These are phyloP conservation scores for Tyto alba DNA, from an alignment of 2,113 vertebrate species.

Conservation along the genomic window DNA sequence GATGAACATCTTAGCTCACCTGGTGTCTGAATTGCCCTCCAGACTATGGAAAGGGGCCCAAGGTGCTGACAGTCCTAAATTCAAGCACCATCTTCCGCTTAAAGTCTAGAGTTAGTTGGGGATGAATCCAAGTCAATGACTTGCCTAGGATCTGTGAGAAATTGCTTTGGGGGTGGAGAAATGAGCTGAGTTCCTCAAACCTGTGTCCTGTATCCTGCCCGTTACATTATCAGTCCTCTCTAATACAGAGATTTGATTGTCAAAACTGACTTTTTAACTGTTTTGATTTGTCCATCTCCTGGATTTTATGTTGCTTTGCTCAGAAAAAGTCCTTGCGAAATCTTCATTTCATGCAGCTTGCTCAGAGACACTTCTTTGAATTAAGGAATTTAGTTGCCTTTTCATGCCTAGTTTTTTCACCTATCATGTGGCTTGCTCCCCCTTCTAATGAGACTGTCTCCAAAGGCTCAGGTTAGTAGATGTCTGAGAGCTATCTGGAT, in stretches of 20 bases:
- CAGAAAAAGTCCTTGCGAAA: not conserved
- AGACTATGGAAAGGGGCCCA: not conserved
- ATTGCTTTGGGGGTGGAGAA: not conserved
- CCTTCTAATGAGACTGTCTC: not conserved
- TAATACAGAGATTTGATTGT: not conserved
- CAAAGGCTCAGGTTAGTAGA: not conserved
- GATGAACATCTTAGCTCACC: not conserved
- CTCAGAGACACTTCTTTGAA: not conserved
- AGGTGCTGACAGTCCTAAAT: not conserved
- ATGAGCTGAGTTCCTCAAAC: not conserved
- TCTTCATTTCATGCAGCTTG: not conserved
- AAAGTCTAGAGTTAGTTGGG: not conserved
- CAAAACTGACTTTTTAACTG: not conserved
- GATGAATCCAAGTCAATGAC: not conserved
- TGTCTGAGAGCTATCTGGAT: not conserved
- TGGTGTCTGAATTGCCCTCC: not conserved
- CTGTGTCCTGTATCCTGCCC: fast-evolving
- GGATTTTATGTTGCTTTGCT: not conserved
- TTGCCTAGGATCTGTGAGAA: not conserved
- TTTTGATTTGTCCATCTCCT: not conserved
- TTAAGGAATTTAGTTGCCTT: not conserved
- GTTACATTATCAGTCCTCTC: not conserved
- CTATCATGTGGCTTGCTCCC: not conserved
- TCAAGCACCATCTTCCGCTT: not conserved
- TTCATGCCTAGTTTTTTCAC: not conserved